Percentiles rank a stretch among this genome's conserved stretches.
Evolutionary conservation across 2,888 invertebrate genomes (phyloP).

Genomic region (Tubiluchus corallicola): DNA sequence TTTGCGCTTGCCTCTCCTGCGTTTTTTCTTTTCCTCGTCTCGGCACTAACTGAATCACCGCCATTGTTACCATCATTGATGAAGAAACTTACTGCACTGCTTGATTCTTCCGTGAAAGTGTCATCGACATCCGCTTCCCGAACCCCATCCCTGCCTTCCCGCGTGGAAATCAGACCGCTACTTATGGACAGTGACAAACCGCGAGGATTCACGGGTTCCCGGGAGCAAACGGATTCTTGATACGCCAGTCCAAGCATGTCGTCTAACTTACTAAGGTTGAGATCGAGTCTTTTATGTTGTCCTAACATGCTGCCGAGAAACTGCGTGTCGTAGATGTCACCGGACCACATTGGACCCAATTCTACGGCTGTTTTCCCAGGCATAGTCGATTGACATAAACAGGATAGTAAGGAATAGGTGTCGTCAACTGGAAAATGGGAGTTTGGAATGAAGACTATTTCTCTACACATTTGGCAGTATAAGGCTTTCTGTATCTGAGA

Average conservation of each 20-base stretch:
- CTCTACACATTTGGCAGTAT: slow-evolving; percentile 25
- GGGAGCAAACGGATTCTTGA: not conserved
- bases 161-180: no score
- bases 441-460: slow-evolving; percentile 19
- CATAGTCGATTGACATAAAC: slow-evolving; percentile 18
- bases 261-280: not conserved
- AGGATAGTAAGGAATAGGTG: slow-evolving; percentile 21
- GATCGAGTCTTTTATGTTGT: not conserved
- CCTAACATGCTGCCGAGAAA: not conserved
- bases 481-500: slow-evolving; percentile 16
- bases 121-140: no score
- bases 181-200: no score
- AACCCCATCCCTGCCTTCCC: no score
- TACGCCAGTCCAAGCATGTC: not conserved
- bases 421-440: slow-evolving; percentile 16
- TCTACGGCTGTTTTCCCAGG: slow-evolving; percentile 23
- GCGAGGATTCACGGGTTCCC: not conserved
- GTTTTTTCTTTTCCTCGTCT: not conserved
- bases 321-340: not conserved
- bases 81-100: not conserved
- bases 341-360: slow-evolving; percentile 22
- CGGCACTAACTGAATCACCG: not conserved
- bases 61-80: not conserved
- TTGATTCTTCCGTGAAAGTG: no score
- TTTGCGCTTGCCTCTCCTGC: not conserved